Base-by-base conservation (phyloP, 1,140 invertebrate species). In the Euura saliciscinereae region DNA sequence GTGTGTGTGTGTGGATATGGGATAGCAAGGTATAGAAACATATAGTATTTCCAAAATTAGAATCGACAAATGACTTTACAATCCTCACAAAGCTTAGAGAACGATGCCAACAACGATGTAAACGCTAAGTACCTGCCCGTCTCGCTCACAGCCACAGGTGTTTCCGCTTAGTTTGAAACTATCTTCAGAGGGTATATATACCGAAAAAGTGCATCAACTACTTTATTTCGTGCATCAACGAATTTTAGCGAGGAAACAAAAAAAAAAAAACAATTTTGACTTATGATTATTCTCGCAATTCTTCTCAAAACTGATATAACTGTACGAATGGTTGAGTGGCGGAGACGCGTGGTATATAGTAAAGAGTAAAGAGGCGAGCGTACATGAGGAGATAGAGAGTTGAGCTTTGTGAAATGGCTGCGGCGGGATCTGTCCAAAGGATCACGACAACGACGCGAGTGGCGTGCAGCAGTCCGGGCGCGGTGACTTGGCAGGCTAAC, bases 401-500 rank as follows among this genome's bases (percentile, higher is more conserved):
- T 46, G 68, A 59, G 71, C 68, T 2, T n/a, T 59, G 51, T 59
- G 51, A 59, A 59, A 71, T 44, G 51, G 42, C 43, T 59, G 70
- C 70, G 59, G 42, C 70, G 70, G 28, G 70, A 71, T 65, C 59
- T 11, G 59, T 44, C 70, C 70, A 59, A 71, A 45, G 42, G 42
- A 44, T 8, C 64, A 51, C 70, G 70, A 71, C 13, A 45, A 6
- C 51, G 51, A 59, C 51, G 51, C 51, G 51, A 59, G 51, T 28
- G 28, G 73, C 75, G 67, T 73, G 67, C 70, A 71, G 69, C 71
- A 71, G 68, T 68, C 71, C 77, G 80, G 74, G 75, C 75, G 79
- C 73, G 74, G 78, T 80, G 80, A 83, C 76, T 82, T 78, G 77
- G 79, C 73, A 67, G 68, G 76, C 80, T 78, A 82, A 82, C 84